Percentiles rank a stretch among this genome's conserved stretches.
Conservation (phyloP, 2,113 vertebrate species). For the Melanerpes aurifrons region DNA sequence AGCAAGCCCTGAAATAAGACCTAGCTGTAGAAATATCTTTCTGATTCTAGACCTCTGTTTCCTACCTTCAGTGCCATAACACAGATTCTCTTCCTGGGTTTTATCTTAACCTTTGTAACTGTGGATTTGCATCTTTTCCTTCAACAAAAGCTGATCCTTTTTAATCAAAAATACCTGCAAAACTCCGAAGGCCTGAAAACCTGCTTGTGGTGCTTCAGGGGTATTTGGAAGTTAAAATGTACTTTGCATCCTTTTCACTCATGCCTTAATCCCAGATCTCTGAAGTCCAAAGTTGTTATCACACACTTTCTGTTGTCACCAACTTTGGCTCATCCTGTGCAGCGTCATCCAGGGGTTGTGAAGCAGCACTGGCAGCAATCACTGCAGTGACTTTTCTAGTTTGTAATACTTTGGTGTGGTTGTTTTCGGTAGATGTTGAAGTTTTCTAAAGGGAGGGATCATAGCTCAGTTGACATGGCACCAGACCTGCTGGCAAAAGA, state of each 20-base stretch:
- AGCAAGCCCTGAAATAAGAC: background rate
- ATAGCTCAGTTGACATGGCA: background rate
- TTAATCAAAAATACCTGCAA: background rate
- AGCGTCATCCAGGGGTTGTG: background rate
- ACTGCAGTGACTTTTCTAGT: background rate
- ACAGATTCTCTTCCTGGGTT: background rate
- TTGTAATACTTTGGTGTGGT: too few species aligned
- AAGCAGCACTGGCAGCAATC: background rate
- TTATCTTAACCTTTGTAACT: background rate
- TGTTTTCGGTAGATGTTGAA: background rate
- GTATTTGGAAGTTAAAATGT: background rate
- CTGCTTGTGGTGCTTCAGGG: background rate
- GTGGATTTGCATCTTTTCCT: background rate
- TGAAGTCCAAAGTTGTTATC: background rate
- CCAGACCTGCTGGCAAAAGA: too few species aligned
- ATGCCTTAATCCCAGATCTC: background rate
- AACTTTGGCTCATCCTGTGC: too few species aligned
- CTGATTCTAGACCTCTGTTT: background rate
- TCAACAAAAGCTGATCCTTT: background rate
- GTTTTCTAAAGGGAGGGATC: background rate
- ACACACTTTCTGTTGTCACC: background rate
- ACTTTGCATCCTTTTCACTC: background rate
- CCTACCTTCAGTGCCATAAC: background rate
- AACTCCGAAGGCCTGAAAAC: background rate
- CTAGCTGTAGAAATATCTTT: background rate